Evolutionary conservation across 30 jellyfish, hydroid and myxozoan genomes (phyloP), one percentile per base, ranked within the genome.

Genomic region (Catostylus mosaicus): DNA sequence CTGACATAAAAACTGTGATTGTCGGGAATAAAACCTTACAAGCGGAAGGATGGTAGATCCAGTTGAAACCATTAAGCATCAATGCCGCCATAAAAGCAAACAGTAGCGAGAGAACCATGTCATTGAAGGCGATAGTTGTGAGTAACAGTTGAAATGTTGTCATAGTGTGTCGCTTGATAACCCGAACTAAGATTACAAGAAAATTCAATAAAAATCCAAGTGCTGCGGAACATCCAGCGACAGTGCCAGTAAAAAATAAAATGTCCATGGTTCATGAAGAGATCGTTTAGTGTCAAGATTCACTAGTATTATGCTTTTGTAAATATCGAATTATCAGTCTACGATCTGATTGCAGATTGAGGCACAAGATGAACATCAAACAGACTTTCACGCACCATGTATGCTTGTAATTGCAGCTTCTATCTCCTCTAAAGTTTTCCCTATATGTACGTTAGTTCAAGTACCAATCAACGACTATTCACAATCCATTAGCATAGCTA

Each of bases 41-140:
- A 18, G 90, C 68, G 30, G 73, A 80, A 23, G 56, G 75, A 18
- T 79, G 90, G 57, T 80, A 80, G 74, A 80, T 80, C 90, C 90
- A 80, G 27, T 18, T 29, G 48, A 63, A 80, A 32, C 40, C 78
- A 7, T 54, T 48, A 35, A 33, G 73, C 77, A 80, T 51, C 78
- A 80, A 35, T 16, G 90, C 80, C 9, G 90, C 66, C 27, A 80
- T 19, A 5, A 80, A 36, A 14, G 59, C 83, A 71, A 80, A 80
- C 46, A 70, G 70, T 32, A 80, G 30, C 59, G 90, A 80, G 47
- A 80, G 83, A 12, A 56, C n/a, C 77, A 69, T 29, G 73, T 80
- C 90, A 51, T 80, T 80, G 69, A 80, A 35, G 57, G 90, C 90
- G 33, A 80, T 57, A 37, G 20, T n/a, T 1, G 69, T 77, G 23